Evolutionary conservation across 2,888 invertebrate species (phyloP).

Genomic region (Cosmorhoe ocellata): DNA sequence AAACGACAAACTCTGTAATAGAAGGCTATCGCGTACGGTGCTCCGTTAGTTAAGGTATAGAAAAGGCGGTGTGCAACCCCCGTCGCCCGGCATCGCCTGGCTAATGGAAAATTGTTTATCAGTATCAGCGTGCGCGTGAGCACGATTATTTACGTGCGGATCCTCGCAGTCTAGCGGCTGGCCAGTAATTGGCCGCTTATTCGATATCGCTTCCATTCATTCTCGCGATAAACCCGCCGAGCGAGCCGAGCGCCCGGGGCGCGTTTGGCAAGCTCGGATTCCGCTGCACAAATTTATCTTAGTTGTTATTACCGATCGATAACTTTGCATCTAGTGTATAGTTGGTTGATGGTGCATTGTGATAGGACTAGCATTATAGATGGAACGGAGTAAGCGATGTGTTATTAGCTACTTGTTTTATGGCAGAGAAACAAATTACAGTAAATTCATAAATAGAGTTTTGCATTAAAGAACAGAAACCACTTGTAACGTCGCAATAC

Average conservation of each 20-base stretch:
- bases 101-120: slow-evolving; percentile 78
- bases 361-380: slow-evolving; percentile 24
- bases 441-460: background rate
- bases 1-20: slow-evolving; percentile 66
- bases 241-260: slow-evolving; percentile 43
- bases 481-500: background rate
- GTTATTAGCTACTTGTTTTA: slow-evolving; percentile 20
- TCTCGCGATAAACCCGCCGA: slow-evolving; percentile 68
- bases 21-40: slow-evolving; percentile 57
- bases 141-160: slow-evolving; percentile 72
- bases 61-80: slow-evolving; percentile 54
- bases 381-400: slow-evolving; percentile 19
- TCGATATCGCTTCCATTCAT: slow-evolving; percentile 77
- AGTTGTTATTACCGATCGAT: slow-evolving; percentile 41
- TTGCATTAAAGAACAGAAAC: background rate
- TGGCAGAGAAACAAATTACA: slow-evolving; percentile 15
- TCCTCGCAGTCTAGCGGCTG: slow-evolving; percentile 61
- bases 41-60: slow-evolving; percentile 63
- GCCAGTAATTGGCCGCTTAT: slow-evolving; percentile 74
- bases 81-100: slow-evolving; percentile 41
- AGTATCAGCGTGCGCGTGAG: slow-evolving; percentile 70
- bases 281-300: slow-evolving; percentile 55
- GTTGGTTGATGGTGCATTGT: slow-evolving; percentile 28
- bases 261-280: slow-evolving; percentile 47
- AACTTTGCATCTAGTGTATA: slow-evolving; percentile 32